These are phyloP conservation scores for Drosophila melanosoma DNA, from an alignment of 2,888 invertebrate species.

Conservation along the genomic window DNA sequence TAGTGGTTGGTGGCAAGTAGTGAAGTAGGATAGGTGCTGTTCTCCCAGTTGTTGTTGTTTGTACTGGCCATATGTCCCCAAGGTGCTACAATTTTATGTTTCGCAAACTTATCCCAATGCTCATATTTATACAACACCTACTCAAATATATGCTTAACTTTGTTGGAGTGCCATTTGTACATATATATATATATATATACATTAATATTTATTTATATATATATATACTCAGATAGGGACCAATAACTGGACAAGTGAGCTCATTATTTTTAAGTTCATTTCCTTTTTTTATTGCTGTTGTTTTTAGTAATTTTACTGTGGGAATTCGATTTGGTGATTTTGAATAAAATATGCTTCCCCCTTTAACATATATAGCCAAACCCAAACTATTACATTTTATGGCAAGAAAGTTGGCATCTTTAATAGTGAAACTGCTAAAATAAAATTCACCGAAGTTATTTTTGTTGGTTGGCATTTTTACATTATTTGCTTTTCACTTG, in stretches of 20 bases:
- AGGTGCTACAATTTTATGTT: slow-evolving; percentile 60
- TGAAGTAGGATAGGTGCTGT: background rate
- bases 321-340: slow-evolving; percentile 3
- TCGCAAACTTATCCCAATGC: slow-evolving; percentile 17
- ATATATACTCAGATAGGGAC: slow-evolving; percentile 15
- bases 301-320: slow-evolving; percentile 1
- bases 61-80: slow-evolving; percentile 73
- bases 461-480: background rate
- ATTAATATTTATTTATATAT: background rate
- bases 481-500: background rate
- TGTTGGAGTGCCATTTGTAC: slow-evolving; percentile 24
- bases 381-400: background rate
- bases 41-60: slow-evolving; percentile 56
- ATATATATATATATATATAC: background rate
- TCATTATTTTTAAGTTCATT: slow-evolving; percentile 14
- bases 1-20: background rate
- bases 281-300: background rate
- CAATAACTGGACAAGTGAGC: slow-evolving; percentile 19
- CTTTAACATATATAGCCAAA: background rate
- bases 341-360: background rate
- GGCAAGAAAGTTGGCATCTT: background rate
- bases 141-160: slow-evolving; percentile 1
- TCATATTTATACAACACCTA: background rate
- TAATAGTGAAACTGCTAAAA: background rate
- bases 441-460: background rate